Evolutionary conservation across 2,113 vertebrate species (phyloP).

Genomic region (Calypte anna): DNA sequence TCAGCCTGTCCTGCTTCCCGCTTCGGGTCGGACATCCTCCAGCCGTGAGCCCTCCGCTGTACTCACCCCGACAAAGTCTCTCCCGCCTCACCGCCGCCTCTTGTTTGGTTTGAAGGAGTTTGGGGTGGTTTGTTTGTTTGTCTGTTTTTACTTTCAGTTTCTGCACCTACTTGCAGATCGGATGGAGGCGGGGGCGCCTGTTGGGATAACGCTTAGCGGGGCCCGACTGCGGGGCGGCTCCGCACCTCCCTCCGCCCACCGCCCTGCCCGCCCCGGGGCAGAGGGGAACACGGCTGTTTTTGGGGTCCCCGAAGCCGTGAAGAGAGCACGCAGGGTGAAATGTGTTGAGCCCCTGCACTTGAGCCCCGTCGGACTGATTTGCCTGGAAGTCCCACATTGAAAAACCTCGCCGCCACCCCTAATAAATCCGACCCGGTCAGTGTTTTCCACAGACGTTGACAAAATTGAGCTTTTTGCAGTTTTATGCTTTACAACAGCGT

Average conservation of each 20-base stretch:
- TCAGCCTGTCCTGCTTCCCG: not conserved
- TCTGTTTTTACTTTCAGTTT: not conserved
- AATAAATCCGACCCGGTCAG: not conserved
- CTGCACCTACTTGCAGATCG: no score
- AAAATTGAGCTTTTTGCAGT: not conserved
- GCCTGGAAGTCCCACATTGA: not conserved
- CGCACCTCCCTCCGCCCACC: not conserved
- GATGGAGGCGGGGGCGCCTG: not conserved
- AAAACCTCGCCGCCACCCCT: not conserved
- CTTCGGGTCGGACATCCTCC: not conserved
- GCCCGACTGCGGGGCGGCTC: not conserved
- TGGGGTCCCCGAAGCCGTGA: not conserved
- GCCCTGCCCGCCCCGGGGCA: not conserved
- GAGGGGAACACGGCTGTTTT: no score
- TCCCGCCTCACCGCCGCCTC: not conserved
- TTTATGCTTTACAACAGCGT: not conserved
- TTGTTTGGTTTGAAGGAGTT: no score
- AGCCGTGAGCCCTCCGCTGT: no score
- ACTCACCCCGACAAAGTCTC: conserved; percentile 4
- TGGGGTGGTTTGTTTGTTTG: no score
- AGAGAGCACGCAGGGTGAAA: not conserved
- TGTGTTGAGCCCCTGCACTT: no score
- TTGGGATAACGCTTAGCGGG: no score
- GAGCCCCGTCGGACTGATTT: rapidly evolving
- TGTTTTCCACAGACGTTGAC: not conserved